Evolutionary conservation across 2,888 invertebrate species (phyloP).

Genomic region (Clitarchus hookeri): DNA sequence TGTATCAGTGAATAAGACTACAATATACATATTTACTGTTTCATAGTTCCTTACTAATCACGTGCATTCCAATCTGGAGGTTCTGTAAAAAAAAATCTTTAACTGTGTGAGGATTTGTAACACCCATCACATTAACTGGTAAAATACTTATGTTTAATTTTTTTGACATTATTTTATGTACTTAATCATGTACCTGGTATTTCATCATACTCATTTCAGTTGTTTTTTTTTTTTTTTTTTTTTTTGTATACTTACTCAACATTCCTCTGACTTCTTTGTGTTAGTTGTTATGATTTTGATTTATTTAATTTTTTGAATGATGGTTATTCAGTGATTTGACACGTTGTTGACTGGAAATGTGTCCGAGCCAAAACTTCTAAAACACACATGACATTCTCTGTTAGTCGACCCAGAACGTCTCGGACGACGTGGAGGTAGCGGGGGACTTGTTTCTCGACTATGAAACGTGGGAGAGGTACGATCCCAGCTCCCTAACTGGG

Average conservation of each 20-base stretch:
- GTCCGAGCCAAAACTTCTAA: neutral
- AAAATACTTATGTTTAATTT: neutral
- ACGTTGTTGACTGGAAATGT: constrained; percentile 10
- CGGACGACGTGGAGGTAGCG: constrained; percentile 61
- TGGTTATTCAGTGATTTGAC: neutral
- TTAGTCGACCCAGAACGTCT: constrained; percentile 51
- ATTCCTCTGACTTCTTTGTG: neutral
- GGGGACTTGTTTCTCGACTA: constrained; percentile 63
- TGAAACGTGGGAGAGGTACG: constrained; percentile 65
- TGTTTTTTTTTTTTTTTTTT: neutral
- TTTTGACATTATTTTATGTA: neutral
- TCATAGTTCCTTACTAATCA: too few species aligned
- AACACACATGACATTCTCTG: constrained; percentile 1
- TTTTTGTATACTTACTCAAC: neutral
- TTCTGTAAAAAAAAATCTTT: too few species aligned
- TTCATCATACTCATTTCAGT: neutral
- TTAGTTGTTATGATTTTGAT: neutral
- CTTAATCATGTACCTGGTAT: too few species aligned
- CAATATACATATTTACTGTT: too few species aligned
- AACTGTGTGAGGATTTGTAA: too few species aligned
- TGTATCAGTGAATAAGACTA: too few species aligned
- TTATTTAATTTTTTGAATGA: neutral
- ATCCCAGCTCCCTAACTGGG: constrained; percentile 61
- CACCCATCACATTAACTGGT: too few species aligned
- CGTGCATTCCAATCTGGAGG: too few species aligned